A percentile compares a stretch with the other conserved stretches of the same genome.
phyloP scores from a whole-genome alignment of 2,888 invertebrate species.

The Erebia palarica region DNA sequence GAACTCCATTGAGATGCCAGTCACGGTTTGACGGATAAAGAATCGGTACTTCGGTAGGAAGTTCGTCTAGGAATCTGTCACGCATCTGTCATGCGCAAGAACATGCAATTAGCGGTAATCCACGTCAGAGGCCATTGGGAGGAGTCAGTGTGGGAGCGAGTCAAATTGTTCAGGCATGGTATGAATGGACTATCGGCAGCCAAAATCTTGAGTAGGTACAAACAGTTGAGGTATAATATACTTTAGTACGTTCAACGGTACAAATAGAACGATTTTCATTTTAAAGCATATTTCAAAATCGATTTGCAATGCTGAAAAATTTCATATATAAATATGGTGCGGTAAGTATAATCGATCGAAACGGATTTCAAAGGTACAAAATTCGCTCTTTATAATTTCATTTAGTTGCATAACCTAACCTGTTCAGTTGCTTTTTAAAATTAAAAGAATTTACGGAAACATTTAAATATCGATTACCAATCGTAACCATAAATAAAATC shows the following conservation, averaged over 20 bases:
- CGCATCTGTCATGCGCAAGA: slow-evolving; percentile 61
- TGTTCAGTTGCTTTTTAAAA: neutral
- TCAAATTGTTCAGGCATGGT: slow-evolving; percentile 44
- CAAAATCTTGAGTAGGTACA: slow-evolving; percentile 22
- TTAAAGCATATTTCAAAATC: neutral
- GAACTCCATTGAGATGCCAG: slow-evolving; percentile 58
- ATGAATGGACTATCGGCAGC: slow-evolving; percentile 53
- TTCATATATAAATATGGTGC: too few species aligned
- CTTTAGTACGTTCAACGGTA: too few species aligned
- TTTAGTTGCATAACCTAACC: neutral
- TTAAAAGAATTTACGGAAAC: neutral
- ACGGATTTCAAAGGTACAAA: too few species aligned
- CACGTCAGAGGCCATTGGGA: slow-evolving; percentile 66
- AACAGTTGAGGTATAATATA: too few species aligned
- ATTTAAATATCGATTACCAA: slow-evolving; percentile 11
- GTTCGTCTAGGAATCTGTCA: slow-evolving; percentile 53
- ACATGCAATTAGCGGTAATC: slow-evolving; percentile 60
- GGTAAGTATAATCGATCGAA: too few species aligned
- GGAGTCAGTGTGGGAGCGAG: slow-evolving; percentile 60
- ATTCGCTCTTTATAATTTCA: neutral
- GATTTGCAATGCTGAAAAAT: neutral
- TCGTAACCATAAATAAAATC: slow-evolving; percentile 1
- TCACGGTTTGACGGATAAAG: slow-evolving; percentile 52
- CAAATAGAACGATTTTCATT: neutral
- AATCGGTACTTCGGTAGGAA: slow-evolving; percentile 51